Base-by-base conservation (phyloP, 2,797 vertebrate species). In the Enteromius viviparus region DNA sequence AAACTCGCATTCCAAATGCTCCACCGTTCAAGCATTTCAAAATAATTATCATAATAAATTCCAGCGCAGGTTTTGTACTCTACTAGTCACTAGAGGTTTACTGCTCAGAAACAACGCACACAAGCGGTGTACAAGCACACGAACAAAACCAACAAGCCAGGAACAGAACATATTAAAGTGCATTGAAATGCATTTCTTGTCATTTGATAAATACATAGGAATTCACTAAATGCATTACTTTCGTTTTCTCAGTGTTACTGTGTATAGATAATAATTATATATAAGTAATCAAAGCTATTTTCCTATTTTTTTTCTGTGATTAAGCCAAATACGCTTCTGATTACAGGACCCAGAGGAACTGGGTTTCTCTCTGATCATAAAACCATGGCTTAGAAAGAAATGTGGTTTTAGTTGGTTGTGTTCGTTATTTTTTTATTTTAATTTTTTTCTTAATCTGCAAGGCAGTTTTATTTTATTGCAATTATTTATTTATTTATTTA, bases 321-420 rank as follows among this genome's bases (percentile, higher is more conserved):
- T 83, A 91, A 91, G 88, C 55, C 80, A 87, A 87, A 87, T 84
- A 87, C 82, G 76, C 81, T 89, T 87, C 87, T 86, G 89, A 90
- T 84, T 84, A 81, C 74, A 84, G 68, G 87, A 49, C 87, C 85
- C 87, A 10, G 71, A 72, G 66, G 66, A 69, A 14, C 64, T 21
- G 21, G 89, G 90, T 60, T 12, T 58, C n/a, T 2, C 10, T 85
- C 88, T 87, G 85, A 89, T 90, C 66, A 88, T 89, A 91, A 88
- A 88, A 89, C 85, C 82, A 83, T 80, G 76, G 79, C 82, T 26
- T 65, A 68, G 11, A 60, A 70, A 68, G 37, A 85, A 69, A 26
- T n/a, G 10, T 47, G 8, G n/a, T 34, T 66, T 47, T 12, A 21
- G 19, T 21, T 7, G 17, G 26, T n/a, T n/a, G 19, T 40, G 65